Conservation (phyloP, 2,113 vertebrate genomes). For the Rutilus rutilus region DNA sequence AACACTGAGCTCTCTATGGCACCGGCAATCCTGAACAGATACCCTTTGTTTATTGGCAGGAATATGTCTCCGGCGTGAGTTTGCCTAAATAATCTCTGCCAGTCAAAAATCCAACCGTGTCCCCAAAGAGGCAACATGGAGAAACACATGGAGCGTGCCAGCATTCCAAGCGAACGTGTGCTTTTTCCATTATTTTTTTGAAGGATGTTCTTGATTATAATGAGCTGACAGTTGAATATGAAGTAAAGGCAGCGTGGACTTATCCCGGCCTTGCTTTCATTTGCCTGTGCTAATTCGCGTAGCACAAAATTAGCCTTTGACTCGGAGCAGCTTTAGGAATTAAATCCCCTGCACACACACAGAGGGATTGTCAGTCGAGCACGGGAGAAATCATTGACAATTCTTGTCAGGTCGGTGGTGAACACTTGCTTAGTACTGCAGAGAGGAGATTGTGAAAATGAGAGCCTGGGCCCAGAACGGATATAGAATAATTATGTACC, state of each 20-base stretch:
- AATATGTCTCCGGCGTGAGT: slow-evolving; percentile 22
- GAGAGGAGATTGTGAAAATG: slow-evolving; percentile 74
- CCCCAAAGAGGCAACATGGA: slow-evolving; percentile 32
- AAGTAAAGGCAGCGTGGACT: slow-evolving; percentile 39
- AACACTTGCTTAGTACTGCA: slow-evolving; percentile 73
- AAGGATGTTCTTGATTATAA: slow-evolving; percentile 51
- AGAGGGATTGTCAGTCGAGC: slow-evolving; percentile 72
- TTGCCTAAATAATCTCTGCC: slow-evolving; percentile 46
- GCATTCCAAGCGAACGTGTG: slow-evolving; percentile 6
- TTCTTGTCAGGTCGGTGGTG: slow-evolving; percentile 74
- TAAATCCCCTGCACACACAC: slow-evolving; percentile 75
- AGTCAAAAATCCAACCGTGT: slow-evolving; percentile 33
- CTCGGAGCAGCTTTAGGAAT: slow-evolving; percentile 74
- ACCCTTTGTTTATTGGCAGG: slow-evolving; percentile 53
- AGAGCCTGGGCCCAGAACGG: slow-evolving; percentile 65
- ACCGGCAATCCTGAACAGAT: slow-evolving; percentile 54
- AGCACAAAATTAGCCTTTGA: slow-evolving; percentile 68
- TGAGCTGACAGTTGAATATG: slow-evolving; percentile 57
- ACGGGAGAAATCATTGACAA: slow-evolving; percentile 76
- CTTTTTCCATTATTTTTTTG: slow-evolving; percentile 2
- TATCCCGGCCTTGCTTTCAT: slow-evolving; percentile 41
- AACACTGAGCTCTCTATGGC: slow-evolving; percentile 46
- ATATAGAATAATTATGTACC: slow-evolving; percentile 73
- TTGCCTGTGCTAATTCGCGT: slow-evolving; percentile 70
- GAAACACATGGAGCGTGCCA: slow-evolving; percentile 13